Evolutionary conservation across 2,113 vertebrate genomes (phyloP), one percentile per base, ranked within the genome.

Genomic region (Barbus barbus): DNA sequence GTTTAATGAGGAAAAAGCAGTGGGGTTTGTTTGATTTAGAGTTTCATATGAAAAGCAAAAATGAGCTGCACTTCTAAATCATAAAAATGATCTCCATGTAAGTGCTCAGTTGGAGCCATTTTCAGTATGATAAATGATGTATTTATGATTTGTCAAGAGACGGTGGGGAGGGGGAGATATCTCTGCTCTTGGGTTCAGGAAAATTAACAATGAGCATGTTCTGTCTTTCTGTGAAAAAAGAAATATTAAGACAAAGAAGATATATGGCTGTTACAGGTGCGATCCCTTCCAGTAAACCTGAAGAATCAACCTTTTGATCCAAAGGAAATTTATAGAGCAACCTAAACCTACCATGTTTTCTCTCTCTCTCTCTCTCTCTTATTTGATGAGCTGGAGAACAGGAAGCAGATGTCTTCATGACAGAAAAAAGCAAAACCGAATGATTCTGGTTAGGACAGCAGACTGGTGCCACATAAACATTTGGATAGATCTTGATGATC

Each of bases 391-490:
- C 51, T 41, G 9, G 53, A 60, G 53, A 78, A 60, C 22, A 38
- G 53, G 18, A 78, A 78, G 48, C 48, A 33, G 53, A 41, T 78
- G 53, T 78, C 53, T 78, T 78, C 6, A 58, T 58, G 76, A 41
- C 18, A 53, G 72, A 0, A 3, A 46, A 16, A 51, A 46, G 4
- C 72, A 20, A 13, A 41, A 78, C 53, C 24, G 76, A 60, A 78
- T 78, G 53, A n/a, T 77, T 77, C 48, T 78, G 58, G 53, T 60
- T 63, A 78, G 13, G 6, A 24, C 0, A 3, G 56, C 33, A 16
- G 14, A 79, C 56, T 63, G n/a, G 77, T 79, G 36, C 56, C 58
- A 63, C 36, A 63, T 79, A 79, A 79, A 33, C 58, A 61, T 63
- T 41, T 61, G 56, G 56, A 56, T 41, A 8, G 36, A 78, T 78